Conservation (phyloP, 1,140 invertebrate species). For the Bombus haemorrhoidalis region DNA sequence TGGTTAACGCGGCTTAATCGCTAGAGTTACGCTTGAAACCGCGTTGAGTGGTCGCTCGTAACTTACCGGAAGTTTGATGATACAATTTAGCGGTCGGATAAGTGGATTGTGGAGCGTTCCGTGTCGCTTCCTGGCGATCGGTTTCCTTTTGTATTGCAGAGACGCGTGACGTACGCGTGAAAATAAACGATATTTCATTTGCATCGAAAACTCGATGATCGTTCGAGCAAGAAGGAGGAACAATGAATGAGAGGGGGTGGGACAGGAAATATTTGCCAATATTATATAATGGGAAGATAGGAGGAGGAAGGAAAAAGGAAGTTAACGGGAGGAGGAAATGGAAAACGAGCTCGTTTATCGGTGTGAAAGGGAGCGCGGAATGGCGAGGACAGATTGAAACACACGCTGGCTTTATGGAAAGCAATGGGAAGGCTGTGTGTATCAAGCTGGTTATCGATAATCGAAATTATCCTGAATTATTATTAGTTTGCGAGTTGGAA, state of each 20-base stretch:
- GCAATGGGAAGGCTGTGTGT: conserved; percentile 17
- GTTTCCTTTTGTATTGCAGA: too few species aligned
- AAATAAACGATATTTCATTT: background rate
- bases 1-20: conserved; percentile 31
- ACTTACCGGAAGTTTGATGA: conserved; percentile 24
- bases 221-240: background rate
- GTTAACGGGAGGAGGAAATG: background rate
- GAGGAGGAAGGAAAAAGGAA: too few species aligned
- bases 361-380: background rate
- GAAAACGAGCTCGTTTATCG: conserved; percentile 11
- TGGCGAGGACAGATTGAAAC: background rate
- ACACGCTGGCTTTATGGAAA: conserved; percentile 25
- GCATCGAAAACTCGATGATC: background rate
- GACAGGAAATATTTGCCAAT: background rate
- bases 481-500: conserved; percentile 39
- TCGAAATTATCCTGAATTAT: conserved; percentile 57
- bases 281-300: background rate
- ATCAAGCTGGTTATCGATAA: conserved; percentile 50
- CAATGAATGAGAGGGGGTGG: background rate
- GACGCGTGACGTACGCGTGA: too few species aligned
- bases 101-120: conserved; percentile 14
- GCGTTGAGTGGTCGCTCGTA: background rate
- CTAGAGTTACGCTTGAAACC: conserved; percentile 11
- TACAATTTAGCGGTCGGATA: conserved; percentile 12
- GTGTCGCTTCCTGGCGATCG: too few species aligned